Evolutionary conservation across 1,140 invertebrate genomes (phyloP).

Genomic region (Chymomyza costata): DNA sequence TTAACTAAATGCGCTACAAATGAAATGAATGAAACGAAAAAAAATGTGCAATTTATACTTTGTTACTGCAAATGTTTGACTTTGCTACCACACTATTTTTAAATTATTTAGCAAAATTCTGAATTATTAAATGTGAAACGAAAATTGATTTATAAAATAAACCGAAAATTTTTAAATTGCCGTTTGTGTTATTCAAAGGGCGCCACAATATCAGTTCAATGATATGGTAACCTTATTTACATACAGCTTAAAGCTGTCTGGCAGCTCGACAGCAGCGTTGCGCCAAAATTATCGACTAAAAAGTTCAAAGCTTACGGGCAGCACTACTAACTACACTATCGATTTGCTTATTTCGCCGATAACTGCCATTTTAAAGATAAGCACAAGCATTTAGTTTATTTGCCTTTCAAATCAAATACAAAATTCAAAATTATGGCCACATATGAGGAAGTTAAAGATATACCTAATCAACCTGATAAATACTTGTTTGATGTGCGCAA

Average conservation of each 20-base stretch:
- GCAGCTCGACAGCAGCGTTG: no score
- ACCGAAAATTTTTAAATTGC: conserved; percentile 37
- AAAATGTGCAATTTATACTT: conserved; percentile 51
- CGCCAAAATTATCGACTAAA: no score
- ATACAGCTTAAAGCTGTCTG: background rate
- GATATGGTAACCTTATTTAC: background rate
- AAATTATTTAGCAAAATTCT: conserved; percentile 62
- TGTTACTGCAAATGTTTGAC: conserved; percentile 42
- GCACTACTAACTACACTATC: no score
- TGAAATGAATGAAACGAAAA: conserved; percentile 29
- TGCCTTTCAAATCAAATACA: background rate
- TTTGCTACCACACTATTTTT: conserved; percentile 40
- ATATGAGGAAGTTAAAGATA: conserved; percentile 77
- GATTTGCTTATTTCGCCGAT: no score
- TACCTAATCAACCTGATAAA: conserved; percentile 72
- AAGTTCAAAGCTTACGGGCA: no score
- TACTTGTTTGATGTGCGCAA: conserved; percentile 83
- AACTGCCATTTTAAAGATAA: conserved; percentile 27
- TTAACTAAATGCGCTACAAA: conserved; percentile 34
- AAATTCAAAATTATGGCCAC: conserved; percentile 62
- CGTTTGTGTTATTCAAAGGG: no score
- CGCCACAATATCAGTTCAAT: no score
- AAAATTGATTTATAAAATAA: conserved; percentile 52
- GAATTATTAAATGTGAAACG: conserved; percentile 51
- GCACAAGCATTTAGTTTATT: conserved; percentile 3